These are phyloP conservation scores for Venturia canescens DNA, from an alignment of 1,140 invertebrate genomes.

Conservation along the genomic window DNA sequence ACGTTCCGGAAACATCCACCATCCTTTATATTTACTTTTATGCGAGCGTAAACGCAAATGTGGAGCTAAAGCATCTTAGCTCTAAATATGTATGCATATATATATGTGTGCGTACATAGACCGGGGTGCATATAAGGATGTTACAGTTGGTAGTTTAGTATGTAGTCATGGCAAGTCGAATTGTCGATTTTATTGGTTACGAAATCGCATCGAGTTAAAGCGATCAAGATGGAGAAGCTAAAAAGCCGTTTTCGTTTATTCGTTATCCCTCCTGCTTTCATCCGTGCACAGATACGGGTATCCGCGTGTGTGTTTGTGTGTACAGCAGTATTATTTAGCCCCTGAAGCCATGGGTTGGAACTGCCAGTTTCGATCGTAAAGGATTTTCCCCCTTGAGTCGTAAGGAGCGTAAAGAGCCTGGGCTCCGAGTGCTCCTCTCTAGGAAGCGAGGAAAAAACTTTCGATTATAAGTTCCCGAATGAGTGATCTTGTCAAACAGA, in stretches of 20 bases:
- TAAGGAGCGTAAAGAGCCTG: conserved; percentile 50
- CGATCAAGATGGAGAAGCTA: conserved; percentile 75
- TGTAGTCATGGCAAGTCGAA: conserved; percentile 23
- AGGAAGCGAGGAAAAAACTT: neutral
- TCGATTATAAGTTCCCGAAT: conserved; percentile 13
- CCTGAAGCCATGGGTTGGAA: conserved; percentile 47
- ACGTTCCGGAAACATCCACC: conserved; percentile 69
- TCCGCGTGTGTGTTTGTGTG: neutral
- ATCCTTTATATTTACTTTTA: conserved; percentile 76
- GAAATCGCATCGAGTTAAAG: conserved; percentile 70
- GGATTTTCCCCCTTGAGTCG: conserved; percentile 55
- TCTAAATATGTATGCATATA: neutral
- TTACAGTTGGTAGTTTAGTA: conserved; percentile 29
- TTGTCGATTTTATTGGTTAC: conserved; percentile 70
- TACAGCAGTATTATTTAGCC: conserved; percentile 39
- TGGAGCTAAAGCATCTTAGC: conserved; percentile 54
- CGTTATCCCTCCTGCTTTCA: conserved; percentile 58
- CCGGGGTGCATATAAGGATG: neutral
- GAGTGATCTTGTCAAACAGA: conserved; percentile 19
- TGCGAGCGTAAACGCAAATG: conserved; percentile 71
- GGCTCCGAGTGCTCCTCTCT: conserved; percentile 40
- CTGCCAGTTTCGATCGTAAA: conserved; percentile 69
- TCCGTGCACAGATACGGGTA: neutral
- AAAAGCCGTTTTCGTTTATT: conserved; percentile 71
- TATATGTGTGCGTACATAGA: conserved; percentile 8